Evolutionary conservation across 2,113 vertebrate species (phyloP).

Genomic region (Tetrao urogallus): DNA sequence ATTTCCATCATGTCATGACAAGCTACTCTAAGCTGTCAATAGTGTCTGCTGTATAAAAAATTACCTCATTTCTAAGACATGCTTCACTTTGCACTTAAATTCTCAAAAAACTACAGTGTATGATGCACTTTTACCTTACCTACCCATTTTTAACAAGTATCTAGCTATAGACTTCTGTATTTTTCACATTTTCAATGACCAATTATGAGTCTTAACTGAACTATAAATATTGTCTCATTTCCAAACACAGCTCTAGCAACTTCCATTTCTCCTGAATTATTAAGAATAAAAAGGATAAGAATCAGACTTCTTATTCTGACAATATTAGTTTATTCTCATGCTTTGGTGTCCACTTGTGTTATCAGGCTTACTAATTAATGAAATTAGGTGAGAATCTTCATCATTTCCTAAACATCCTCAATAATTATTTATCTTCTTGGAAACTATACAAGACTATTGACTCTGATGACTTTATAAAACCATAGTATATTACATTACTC

Average conservation of each 20-base stretch:
- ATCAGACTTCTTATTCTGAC: neutral
- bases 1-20: conserved; percentile 20
- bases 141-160: neutral
- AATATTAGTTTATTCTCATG: neutral
- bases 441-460: neutral
- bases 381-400: neutral
- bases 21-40: neutral
- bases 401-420: neutral
- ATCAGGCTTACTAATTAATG: neutral
- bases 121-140: neutral
- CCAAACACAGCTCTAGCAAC: neutral
- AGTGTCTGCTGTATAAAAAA: conserved; percentile 47
- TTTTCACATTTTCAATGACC: conserved; percentile 29
- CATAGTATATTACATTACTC: too few relatives aligned
- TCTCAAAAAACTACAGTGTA: neutral
- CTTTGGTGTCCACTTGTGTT: neutral
- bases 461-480: neutral
- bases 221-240: neutral
- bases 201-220: neutral
- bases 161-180: neutral
- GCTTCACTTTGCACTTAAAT: conserved; percentile 33
- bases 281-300: neutral
- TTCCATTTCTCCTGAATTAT: neutral
- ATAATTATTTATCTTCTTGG: neutral
- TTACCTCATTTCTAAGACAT: neutral